Evolutionary conservation across 2,888 invertebrate genomes (phyloP), one percentile per base, ranked within the genome.

Genomic region (Orgyia antiqua): DNA sequence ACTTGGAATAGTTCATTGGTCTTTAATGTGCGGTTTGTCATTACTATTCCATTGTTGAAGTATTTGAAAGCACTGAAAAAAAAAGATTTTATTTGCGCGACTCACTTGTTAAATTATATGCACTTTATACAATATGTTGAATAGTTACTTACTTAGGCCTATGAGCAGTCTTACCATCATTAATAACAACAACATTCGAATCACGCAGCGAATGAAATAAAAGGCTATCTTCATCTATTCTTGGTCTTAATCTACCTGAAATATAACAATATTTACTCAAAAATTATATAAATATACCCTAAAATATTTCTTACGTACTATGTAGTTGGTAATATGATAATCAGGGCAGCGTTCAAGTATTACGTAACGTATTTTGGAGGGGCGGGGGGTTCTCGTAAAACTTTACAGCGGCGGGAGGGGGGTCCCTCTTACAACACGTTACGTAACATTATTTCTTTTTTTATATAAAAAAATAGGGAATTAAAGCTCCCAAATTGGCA

Each of bases 1-100:
- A 98, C 95, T 88, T 97, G 97, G 78, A 98, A 98, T 58, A 97
- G 76, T 79, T 98, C 98, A 58, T 95, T 95, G 7, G 93, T 91
- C 58, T 92, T 92, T 36, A 98, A 75, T 0, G 94, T 93, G 25
- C 98, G 89, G 45, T 93, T 92, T 1, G 97, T 97, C 58, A 97
- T 88, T 29, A 97, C 96, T 13, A 97, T 95, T 12, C 96, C 97
- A 71, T 97, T 96, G 74, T 97, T 96, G 76, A 97, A 97, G 87
- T 95, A 95, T 74, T 96, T 95, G 45, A 93, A 91, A 50, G 97
- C 96, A 72, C 93, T 93, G 56, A 10, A 82, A 69, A 23, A 13
- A 31, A 20, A n/a, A 20, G 20, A 5, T 20, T 7, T 20, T n/a
- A 20, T n/a, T n/a, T 5, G n/a, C 20, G 20, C 20, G 7, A 2